phyloP scores from a whole-genome alignment of 2,797 vertebrate species.

The Steatocranus sp. region DNA sequence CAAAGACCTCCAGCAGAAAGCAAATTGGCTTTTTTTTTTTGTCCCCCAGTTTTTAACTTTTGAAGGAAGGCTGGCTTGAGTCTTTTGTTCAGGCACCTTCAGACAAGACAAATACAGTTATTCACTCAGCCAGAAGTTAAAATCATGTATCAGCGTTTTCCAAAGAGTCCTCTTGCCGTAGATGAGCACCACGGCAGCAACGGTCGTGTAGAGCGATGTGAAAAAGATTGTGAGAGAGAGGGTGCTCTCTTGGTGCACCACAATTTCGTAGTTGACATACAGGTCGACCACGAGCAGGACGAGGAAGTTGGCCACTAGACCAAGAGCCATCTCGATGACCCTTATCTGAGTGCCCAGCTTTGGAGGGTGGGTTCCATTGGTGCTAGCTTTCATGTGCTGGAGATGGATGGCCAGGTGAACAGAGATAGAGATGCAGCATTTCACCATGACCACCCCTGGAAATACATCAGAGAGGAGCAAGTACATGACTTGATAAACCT shows the following conservation, averaged over 20 bases:
- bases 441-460: constrained; percentile 72
- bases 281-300: constrained; percentile 69
- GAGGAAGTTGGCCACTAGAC: constrained; percentile 60
- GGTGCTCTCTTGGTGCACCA: constrained; percentile 40
- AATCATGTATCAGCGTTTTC: constrained; percentile 62
- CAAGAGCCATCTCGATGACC: constrained; percentile 73
- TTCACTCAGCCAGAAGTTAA: constrained; percentile 55
- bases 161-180: constrained; percentile 74
- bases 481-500: constrained; percentile 54
- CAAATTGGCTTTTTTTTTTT: not conserved
- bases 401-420: constrained; percentile 71
- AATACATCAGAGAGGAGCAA: constrained; percentile 66
- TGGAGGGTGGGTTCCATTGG: constrained; percentile 65
- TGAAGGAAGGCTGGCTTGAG: not conserved
- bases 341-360: constrained; percentile 73
- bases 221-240: constrained; percentile 57
- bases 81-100: constrained; percentile 60
- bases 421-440: constrained; percentile 77
- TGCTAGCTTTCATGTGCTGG: constrained; percentile 72
- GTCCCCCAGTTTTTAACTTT: constrained; percentile 18
- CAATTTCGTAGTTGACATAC: constrained; percentile 62
- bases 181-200: constrained; percentile 64
- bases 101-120: constrained; percentile 61
- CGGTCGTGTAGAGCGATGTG: constrained; percentile 65
- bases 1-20: not conserved